Conservation (phyloP, 2,113 vertebrate genomes). For the Speoplatyrhinus poulsoni region DNA sequence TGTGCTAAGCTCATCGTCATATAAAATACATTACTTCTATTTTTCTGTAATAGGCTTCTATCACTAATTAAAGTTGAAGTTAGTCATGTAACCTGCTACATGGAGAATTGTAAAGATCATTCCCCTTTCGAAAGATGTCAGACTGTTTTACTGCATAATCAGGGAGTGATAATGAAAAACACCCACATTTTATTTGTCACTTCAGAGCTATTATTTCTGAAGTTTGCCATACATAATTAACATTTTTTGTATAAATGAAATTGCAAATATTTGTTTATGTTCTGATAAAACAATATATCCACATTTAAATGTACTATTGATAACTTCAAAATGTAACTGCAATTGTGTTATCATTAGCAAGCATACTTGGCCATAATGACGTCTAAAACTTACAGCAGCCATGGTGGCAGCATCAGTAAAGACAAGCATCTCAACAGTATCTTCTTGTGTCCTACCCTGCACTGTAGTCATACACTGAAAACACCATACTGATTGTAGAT, state of each 20-base stretch:
- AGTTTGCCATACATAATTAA: neutral
- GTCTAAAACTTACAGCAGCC: too few species aligned
- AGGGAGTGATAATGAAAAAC: neutral
- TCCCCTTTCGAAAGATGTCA: too few species aligned
- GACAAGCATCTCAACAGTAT: too few species aligned
- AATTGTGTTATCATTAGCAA: neutral
- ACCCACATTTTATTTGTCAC: neutral
- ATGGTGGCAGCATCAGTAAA: too few species aligned
- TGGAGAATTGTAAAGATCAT: too few species aligned
- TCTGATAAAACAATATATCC: neutral
- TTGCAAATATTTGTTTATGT: too few species aligned
- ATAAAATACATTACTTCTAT: constrained; percentile 56
- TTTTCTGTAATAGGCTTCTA: constrained; percentile 24
- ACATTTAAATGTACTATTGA: neutral
- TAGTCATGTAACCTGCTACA: constrained; percentile 18
- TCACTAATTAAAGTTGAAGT: constrained; percentile 51
- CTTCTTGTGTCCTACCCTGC: too few species aligned
- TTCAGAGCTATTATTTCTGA: too few species aligned
- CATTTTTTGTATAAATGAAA: neutral
- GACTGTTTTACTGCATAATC: neutral
- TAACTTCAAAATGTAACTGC: neutral
- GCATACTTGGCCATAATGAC: neutral
- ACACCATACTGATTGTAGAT: too few species aligned
- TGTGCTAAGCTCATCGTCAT: constrained; percentile 56
- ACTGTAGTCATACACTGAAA: too few species aligned